Base-by-base conservation (phyloP, 2,888 invertebrate species). In the Drosophila kanekoi region DNA sequence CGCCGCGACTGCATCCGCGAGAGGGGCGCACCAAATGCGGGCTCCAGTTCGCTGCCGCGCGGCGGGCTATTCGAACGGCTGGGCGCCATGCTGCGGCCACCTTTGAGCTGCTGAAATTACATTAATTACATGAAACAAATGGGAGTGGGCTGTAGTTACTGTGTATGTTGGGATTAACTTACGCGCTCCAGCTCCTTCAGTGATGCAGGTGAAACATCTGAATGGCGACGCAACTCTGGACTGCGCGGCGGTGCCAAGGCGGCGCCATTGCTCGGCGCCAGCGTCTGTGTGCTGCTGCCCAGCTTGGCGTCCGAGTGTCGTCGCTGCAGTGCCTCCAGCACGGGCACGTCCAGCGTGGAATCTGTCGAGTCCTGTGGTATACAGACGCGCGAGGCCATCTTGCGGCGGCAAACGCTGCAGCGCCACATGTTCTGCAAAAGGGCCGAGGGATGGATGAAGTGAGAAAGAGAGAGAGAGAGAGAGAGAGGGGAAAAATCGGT, bases 151-250 rank as follows among this genome's bases (percentile, higher is more conserved):
- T 6, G 23, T n/a, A 2, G 20, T 18, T 32, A 14, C 10, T 9
- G 16, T 0, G 28, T 13, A 2, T 10, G 16, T 11, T 37, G 23
- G n/a, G 45, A 23, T 45, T 13, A 51, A 77, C 84, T 93, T 94
- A 97, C 97, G 94, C 96, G 96, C 93, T 97, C 97, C n/a, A 97
- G 93, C 91, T 97, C 97, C 90, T 97, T 97, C 48, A 97, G 93
- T 40, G 96, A 96, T 3, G 97, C 97, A 13, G 97, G 97, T 11
- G 97, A 97, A 2, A 97, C 97, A 90, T 97, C 97, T 1, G 97
- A 97, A 90, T 97, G 97, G 38, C 97, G 93, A 18, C 97, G 93
- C 9, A 97, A 93, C 90, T 97, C 97, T 0, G 97, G 96, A 70
- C 96, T 96, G 65, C 97, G 94, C 0, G 97, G 97, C 11, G 96